Conservation (phyloP, 2,797 vertebrate genomes). For the Scarus forsteni region DNA sequence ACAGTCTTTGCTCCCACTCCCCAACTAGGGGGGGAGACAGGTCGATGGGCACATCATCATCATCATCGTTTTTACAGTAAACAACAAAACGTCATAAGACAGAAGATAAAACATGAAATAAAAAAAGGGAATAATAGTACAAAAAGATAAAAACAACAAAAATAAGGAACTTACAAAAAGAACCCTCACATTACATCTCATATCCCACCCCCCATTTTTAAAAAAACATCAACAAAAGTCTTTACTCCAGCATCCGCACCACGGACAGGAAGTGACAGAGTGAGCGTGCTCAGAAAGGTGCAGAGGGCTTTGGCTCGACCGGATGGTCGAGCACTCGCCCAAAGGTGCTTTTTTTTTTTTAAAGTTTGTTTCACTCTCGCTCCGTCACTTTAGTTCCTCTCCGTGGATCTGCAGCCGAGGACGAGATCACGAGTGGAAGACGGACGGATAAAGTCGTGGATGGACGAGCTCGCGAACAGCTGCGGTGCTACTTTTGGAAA, state of each 20-base stretch:
- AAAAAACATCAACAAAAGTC: constrained; percentile 9
- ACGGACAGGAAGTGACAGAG: constrained; percentile 65
- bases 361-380: constrained; percentile 40
- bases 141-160: constrained; percentile 72
- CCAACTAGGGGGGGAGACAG: constrained; percentile 38
- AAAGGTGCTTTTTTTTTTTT: constrained; percentile 78
- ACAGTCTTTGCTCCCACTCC: constrained; percentile 48
- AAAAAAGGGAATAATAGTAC: constrained; percentile 64
- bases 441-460: constrained; percentile 27
- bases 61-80: constrained; percentile 63
- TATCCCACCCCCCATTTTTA: not conserved
- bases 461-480: constrained; percentile 26
- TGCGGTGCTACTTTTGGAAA: constrained; percentile 39
- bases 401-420: constrained; percentile 36
- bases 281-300: constrained; percentile 78
- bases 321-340: constrained; percentile 57
- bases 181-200: constrained; percentile 47
- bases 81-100: constrained; percentile 58
- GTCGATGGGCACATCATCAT: constrained; percentile 37
- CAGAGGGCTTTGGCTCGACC: constrained; percentile 60
- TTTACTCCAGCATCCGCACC: constrained; percentile 41
- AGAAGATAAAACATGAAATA: constrained; percentile 60
- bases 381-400: constrained; percentile 33
- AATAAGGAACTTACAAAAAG: constrained; percentile 67
- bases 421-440: constrained; percentile 10